Evolutionary conservation across 1,140 invertebrate species (phyloP), one percentile per base, ranked within the genome.

Genomic region (Periplaneta americana): DNA sequence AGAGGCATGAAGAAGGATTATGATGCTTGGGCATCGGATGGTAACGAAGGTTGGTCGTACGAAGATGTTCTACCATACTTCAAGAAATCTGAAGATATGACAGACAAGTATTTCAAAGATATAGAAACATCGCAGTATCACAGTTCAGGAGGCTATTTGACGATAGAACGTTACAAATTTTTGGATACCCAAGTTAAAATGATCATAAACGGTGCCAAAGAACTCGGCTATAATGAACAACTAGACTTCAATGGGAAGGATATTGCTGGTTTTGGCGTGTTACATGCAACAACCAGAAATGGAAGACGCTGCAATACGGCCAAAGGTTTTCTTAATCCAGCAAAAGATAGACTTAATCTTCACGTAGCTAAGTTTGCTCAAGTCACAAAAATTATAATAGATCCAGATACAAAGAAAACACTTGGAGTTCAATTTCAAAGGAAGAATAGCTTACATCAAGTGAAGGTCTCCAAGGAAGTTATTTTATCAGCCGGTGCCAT

Each of bases 261-360:
- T 28, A n/a, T 32, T 5, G 18, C 34, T 74, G 80, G 80, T n/a
- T 80, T 74, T 35, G 39, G 48, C 2, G 39, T 32, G 34, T 32
- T 18, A n/a, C 28, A 74, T n/a, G 57, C 31, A 6, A 80, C 80
- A 35, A 37, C 75, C 22, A 31, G 92, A 0, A 88, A 88, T 5
- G 90, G 93, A 1, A 89, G 89, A 18, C 89, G 95, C 33, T 90
- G 92, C 83, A 95, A 91, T 83, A 91, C 90, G 18, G 90, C 94
- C 0, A 91, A 90, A 85, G 90, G 91, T 10, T 95, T 92, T 86
- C 84, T 96, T 2, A 86, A 90, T 17, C 90, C 92, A 33, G 88
- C 88, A 34, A 83, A 88, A 34, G 86, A 89, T 77, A 85, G 92
- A 34, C 82, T 83, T 18, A 94, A 94, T 85, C 86, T 93, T 8